phyloP scores from a whole-genome alignment of 2,113 vertebrate species.

The Osmerus mordax region DNA sequence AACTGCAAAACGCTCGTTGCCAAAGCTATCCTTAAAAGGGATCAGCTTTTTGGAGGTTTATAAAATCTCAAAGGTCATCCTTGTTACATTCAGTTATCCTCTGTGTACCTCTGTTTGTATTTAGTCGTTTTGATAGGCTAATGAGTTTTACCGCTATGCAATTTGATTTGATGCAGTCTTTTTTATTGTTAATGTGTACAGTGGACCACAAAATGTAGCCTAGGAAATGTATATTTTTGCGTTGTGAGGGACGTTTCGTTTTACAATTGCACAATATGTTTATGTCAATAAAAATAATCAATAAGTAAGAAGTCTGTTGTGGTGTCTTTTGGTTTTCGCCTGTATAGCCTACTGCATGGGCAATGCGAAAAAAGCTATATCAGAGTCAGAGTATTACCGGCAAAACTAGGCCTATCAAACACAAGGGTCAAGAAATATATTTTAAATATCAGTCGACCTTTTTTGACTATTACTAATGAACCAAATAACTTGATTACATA shows the following conservation, averaged over 20 bases:
- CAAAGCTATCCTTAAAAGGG: background rate
- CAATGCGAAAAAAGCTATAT: too few relatives aligned
- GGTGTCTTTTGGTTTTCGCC: background rate
- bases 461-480: too few relatives aligned
- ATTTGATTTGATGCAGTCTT: background rate
- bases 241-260: conserved; percentile 13
- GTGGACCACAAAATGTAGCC: conserved; percentile 27
- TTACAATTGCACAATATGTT: conserved; percentile 10
- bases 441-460: too few relatives aligned
- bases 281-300: conserved; percentile 19
- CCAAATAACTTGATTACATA: too few relatives aligned
- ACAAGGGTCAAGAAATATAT: too few relatives aligned
- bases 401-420: conserved; percentile 3
- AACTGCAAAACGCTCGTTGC: background rate
- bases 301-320: background rate
- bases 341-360: background rate
- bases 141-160: conserved; percentile 1
- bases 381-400: too few relatives aligned
- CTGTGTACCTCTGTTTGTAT: conserved; percentile 11
- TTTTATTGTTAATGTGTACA: conserved; percentile 17
- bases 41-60: background rate
- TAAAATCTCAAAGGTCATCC: background rate
- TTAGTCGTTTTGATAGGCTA: background rate
- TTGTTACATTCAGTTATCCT: background rate
- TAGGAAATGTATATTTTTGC: conserved; percentile 13